Percentiles rank a stretch among this genome's conserved stretches.
Conservation (phyloP, 2,888 invertebrate genomes). For the Dynastes maya region DNA sequence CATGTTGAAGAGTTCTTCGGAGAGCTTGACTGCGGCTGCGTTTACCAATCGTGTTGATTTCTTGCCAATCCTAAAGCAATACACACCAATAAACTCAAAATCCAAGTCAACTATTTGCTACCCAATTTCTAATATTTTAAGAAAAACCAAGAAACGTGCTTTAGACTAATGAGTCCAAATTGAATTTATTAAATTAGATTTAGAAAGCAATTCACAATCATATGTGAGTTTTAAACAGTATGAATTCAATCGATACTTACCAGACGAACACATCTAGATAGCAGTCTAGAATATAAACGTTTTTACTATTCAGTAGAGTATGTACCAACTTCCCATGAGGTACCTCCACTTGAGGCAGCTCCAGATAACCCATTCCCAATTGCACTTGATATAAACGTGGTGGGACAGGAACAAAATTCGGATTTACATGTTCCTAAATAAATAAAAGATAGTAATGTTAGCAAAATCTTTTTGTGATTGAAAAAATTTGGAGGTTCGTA, state of each 20-base stretch:
- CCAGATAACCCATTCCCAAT: conserved; percentile 98
- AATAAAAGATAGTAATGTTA: conserved; percentile 18
- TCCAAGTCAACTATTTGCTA: too few species aligned
- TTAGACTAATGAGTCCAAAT: too few species aligned
- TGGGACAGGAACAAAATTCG: conserved; percentile 76
- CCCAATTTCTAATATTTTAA: too few species aligned
- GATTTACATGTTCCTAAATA: conserved; percentile 81
- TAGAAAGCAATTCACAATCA: too few species aligned
- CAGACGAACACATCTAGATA: conserved; percentile 95
- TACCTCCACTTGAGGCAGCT: conserved; percentile 93
- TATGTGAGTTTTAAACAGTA: too few species aligned
- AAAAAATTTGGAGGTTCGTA: conserved; percentile 61
- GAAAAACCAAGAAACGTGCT: too few species aligned
- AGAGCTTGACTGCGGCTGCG: conserved; percentile 97
- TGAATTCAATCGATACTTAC: conserved; percentile 71
- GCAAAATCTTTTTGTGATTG: conserved; percentile 52
- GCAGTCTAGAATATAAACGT: conserved; percentile 97
- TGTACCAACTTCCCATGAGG: conserved; percentile 84
- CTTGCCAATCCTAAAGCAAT: conserved; percentile 87
- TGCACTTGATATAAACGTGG: conserved; percentile 95
- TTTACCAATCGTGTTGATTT: conserved; percentile 96
- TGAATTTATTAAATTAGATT: too few species aligned
- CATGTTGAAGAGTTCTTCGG: conserved; percentile 97
- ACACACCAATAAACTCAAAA: background rate
- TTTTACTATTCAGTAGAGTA: conserved; percentile 87